phyloP scores from a whole-genome alignment of 2,888 invertebrate species.

The Drosophila nigritarsus region DNA sequence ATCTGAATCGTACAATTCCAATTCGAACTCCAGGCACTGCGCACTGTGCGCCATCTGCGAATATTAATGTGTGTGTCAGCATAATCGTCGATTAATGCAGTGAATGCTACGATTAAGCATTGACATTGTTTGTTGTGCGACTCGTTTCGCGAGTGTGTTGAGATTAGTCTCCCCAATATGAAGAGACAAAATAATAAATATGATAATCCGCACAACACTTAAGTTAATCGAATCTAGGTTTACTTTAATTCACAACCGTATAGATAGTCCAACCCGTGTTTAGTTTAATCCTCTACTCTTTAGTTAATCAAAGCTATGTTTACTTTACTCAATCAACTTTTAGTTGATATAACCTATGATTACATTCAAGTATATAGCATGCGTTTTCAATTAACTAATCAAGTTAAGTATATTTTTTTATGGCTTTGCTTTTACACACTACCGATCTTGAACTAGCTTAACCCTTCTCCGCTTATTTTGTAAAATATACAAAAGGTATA shows the following conservation, averaged over 20 bases:
- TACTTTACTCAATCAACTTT: background rate
- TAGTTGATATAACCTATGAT: background rate
- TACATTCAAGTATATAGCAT: background rate
- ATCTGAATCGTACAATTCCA: background rate
- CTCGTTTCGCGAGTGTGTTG: background rate
- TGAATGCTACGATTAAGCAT: background rate
- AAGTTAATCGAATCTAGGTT: background rate
- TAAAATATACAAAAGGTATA: background rate
- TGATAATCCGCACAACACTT: background rate
- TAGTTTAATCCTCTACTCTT: background rate
- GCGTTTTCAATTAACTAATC: background rate
- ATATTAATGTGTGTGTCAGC: constrained; percentile 4
- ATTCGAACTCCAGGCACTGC: constrained; percentile 1
- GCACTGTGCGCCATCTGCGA: constrained; percentile 1
- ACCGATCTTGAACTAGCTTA: background rate
- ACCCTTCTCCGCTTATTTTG: no score
- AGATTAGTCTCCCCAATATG: background rate
- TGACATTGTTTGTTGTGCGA: background rate
- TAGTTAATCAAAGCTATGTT: background rate
- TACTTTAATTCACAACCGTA: background rate
- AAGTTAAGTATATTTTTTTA: background rate
- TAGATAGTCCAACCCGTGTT: background rate
- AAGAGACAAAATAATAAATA: background rate
- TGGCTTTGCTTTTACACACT: background rate
- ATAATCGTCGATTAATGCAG: constrained; percentile 1